Evolutionary conservation across 2,888 invertebrate species (phyloP), one percentile per base, ranked within the genome.

Genomic region (Chironomus riparius): DNA sequence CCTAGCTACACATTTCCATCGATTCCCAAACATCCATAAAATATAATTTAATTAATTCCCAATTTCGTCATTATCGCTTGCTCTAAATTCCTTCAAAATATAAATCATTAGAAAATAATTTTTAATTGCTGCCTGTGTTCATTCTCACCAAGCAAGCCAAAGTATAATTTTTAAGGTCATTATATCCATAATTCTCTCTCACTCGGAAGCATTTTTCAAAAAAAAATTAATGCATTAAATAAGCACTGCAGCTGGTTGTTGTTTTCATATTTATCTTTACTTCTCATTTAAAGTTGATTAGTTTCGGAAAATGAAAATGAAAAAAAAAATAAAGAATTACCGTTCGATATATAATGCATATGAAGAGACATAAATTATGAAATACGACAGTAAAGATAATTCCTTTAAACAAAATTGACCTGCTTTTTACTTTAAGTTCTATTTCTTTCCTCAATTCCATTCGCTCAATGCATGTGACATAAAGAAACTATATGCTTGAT

Each of bases 251-350:
- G 65, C 65, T 65, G 65, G 65, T 65, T 65, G 38, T 7, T 38
- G 38, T 38, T 38, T 38, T 38, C 38, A 38, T 38, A 13, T 13
- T 65, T 65, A 65, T 65, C 65, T 65, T 24, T 62, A 22, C 12
- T 24, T 38, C 38, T 38, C 38, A 38, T 38, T 38, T 24, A 12
- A 24, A 21, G 65, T 65, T 65, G 65, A 65, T 65, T 65, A 65
- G 65, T 65, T 65, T 65, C 65, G 65, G 65, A 65, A 65, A 13
- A 15, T n/a, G n/a, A n/a, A n/a, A n/a, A n/a, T n/a, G n/a, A n/a
- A n/a, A n/a, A n/a, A n/a, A n/a, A n/a, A n/a, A n/a, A n/a, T n/a
- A n/a, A n/a, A 7, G 24, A 65, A 21, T 65, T 65, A 65, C 65
- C 65, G 65, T 65, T 65, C 13, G 24, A 62, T 50, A n/a, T n/a